These are phyloP conservation scores for Conistra vaccinii DNA, from an alignment of 2,888 invertebrate genomes.

Conservation along the genomic window DNA sequence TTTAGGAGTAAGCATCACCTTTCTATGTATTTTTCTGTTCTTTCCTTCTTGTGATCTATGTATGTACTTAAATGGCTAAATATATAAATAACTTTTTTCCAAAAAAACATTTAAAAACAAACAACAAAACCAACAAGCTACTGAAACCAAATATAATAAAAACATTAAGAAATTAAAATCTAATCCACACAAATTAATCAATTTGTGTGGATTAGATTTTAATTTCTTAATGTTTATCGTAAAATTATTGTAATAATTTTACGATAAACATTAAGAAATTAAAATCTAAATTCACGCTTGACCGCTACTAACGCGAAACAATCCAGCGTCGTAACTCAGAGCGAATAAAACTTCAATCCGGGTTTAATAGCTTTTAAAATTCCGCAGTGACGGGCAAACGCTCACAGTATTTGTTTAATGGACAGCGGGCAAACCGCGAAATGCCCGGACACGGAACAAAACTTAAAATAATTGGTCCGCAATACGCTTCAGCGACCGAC, in stretches of 20 bases:
- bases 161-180: too few relatives aligned
- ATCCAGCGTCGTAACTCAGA: constrained; percentile 64
- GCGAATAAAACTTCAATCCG: constrained; percentile 77
- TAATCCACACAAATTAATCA: neutral
- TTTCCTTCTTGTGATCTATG: too few relatives aligned
- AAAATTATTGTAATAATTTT: neutral
- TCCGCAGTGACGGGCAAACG: constrained; percentile 72
- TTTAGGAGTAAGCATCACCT: too few relatives aligned
- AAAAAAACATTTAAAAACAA: too few relatives aligned
- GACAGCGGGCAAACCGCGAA: constrained; percentile 85
- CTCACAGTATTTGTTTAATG: constrained; percentile 83
- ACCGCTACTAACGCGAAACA: constrained; percentile 54
- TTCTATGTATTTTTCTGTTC: too few relatives aligned
- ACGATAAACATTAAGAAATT: constrained; percentile 9
- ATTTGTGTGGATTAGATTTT: too few relatives aligned
- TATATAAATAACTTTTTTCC: too few relatives aligned
- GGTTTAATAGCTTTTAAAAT: constrained; percentile 81
- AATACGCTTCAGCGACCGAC: constrained; percentile 80
- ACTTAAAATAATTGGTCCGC: constrained; percentile 90
- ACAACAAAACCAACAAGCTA: neutral
- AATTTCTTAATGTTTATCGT: too few relatives aligned
- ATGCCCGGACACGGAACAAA: constrained; percentile 88
- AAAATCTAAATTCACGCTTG: constrained; percentile 42
- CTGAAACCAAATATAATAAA: too few relatives aligned
- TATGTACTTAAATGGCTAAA: too few relatives aligned